Evolutionary conservation across 2,888 invertebrate species (phyloP), one percentile per base, ranked within the genome.

Genomic region (Notocelia uddmanniana): DNA sequence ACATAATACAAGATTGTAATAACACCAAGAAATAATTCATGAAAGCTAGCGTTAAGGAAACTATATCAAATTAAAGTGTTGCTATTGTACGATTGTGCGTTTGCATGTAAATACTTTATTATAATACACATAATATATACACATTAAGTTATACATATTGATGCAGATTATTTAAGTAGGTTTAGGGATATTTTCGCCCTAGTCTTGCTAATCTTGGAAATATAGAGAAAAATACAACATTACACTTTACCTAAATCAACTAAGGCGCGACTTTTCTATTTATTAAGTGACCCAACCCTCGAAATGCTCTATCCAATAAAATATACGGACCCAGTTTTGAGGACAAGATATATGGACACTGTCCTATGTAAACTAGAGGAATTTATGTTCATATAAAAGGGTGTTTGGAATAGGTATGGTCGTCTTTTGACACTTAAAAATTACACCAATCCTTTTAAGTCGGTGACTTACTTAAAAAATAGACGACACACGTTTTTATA

Each of bases 341-440:
- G 37, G 50, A 57, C 57, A 48, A 67, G 67, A 34, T 55, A 23
- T 68, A 50, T 59, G 48, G 26, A 13, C 31, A 5, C 21, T 11
- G 48, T 59, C 45, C 58, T 68, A 50, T 50, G 59, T 59, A 68
- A 68, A 68, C 50, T 60, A 60, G 52, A 19, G 8, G 55, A 48
- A 59, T 60, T 60, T 60, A 60, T 60, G 34, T 52, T 50, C 15
- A 59, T 52, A 59, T 23, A 23, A 59, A 58, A 37, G 34, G 45
- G 45, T n/a, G 5, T 15, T 3, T 1, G 1, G 26, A 5, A 3
- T 26, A 26, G 10, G 31, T 34, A 15, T 6, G 8, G 2, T 37
- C 15, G 3, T 15, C 15, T 41, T 41, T 41, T 41, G 41, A 3
- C 3, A 41, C 15, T 3, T 15, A 11, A 15, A 41, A 41, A 6